These are phyloP conservation scores for Parazoanthus atlanticus DNA, from an alignment of 92 coral and sea anemone genomes.

Conservation along the genomic window DNA sequence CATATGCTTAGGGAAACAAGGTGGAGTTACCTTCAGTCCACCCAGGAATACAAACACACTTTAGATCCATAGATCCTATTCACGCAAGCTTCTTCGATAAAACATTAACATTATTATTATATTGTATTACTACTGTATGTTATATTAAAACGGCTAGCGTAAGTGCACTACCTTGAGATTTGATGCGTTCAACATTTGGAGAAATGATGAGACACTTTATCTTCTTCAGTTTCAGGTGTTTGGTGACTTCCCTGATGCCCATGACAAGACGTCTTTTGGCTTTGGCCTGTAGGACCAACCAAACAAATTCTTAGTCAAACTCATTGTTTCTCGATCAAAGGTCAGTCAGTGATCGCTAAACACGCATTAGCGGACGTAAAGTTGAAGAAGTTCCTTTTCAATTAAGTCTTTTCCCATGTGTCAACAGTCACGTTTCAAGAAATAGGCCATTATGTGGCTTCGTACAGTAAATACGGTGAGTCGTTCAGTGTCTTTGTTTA, in stretches of 20 bases:
- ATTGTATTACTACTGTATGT: no score
- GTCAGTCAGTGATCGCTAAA: no score
- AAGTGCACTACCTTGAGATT: conserved; percentile 73
- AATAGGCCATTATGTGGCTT: no score
- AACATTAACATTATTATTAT: no score
- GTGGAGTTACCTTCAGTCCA: background rate
- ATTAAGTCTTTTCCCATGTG: no score
- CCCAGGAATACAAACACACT: no score
- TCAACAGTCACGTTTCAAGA: no score
- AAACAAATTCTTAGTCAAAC: background rate
- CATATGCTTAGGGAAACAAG: background rate
- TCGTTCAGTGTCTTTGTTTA: no score
- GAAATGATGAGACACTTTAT: conserved; percentile 89
- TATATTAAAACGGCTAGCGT: background rate
- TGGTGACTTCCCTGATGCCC: conserved; percentile 89
- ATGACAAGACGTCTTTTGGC: conserved; percentile 86
- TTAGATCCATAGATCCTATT: background rate
- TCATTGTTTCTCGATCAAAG: background rate
- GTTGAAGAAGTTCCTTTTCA: no score
- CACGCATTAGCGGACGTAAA: no score
- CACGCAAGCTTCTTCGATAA: background rate
- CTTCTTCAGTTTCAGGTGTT: conserved; percentile 85
- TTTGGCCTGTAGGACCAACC: conserved; percentile 69
- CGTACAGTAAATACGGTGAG: no score
- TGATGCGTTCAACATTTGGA: conserved; percentile 90